phyloP scores from a whole-genome alignment of 1,140 invertebrate genomes.

The Sitobion miscanthi region DNA sequence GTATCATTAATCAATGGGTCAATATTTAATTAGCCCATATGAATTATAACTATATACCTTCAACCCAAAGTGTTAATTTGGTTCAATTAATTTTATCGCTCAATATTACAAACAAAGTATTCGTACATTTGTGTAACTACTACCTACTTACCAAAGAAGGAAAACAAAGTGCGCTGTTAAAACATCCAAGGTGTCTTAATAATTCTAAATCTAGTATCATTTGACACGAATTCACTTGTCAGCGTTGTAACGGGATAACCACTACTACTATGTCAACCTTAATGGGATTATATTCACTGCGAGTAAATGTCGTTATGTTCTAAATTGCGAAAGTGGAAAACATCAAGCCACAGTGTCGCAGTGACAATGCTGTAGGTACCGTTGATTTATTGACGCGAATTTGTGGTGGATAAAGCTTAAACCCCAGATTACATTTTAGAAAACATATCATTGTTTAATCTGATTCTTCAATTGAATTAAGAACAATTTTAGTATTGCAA shows the following conservation, averaged over 20 bases:
- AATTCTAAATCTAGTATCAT: conserved; percentile 26
- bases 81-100: not conserved
- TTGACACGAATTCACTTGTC: conserved; percentile 34
- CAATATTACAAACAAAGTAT: not conserved
- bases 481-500: not conserved
- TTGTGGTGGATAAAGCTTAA: not conserved
- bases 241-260: not conserved
- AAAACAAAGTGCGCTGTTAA: not conserved
- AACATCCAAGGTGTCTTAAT: not conserved
- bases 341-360: not conserved
- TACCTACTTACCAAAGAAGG: not conserved
- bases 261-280: not conserved
- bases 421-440: not conserved
- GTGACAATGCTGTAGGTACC: not conserved
- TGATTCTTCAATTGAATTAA: not conserved
- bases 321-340: not conserved
- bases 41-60: not conserved
- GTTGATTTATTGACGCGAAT: not conserved
- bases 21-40: not conserved
- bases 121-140: not conserved
- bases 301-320: not conserved
- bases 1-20: not conserved
- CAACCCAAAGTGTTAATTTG: not conserved
- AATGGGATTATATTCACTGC: conserved; percentile 21
- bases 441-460: not conserved